phyloP scores from a whole-genome alignment of 2,113 vertebrate species.

The Plestiodon gilberti region DNA sequence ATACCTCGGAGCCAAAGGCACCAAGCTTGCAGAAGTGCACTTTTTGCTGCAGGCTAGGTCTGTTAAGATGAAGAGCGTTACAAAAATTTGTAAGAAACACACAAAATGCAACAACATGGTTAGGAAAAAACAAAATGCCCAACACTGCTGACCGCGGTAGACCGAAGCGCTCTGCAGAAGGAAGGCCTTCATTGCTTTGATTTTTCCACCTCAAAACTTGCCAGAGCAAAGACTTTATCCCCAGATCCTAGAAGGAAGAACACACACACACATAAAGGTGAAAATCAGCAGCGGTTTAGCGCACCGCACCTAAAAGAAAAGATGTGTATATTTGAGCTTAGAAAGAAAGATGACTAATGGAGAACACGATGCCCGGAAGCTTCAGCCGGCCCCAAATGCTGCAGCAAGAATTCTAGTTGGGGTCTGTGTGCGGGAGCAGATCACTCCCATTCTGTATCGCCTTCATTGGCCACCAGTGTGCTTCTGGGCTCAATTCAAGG shows the following conservation, averaged over 20 bases:
- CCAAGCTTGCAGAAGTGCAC: constrained; percentile 43
- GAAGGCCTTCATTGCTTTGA: constrained; percentile 77
- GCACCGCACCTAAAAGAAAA: too few species aligned
- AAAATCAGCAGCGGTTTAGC: too few species aligned
- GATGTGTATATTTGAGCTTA: too few species aligned
- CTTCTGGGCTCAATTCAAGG: too few species aligned
- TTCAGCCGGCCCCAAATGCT: too few species aligned
- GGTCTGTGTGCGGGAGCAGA: too few species aligned
- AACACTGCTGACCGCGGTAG: constrained; percentile 28
- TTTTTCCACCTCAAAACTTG: constrained; percentile 92
- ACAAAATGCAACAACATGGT: constrained; percentile 21
- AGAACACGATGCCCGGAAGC: too few species aligned
- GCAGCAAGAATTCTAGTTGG: too few species aligned
- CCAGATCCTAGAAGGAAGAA: constrained; percentile 85
- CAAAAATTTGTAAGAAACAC: constrained; percentile 50
- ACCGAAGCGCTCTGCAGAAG: constrained; percentile 6
- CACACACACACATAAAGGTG: constrained; percentile 14
- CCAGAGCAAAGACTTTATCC: constrained; percentile 96
- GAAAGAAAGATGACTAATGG: too few species aligned
- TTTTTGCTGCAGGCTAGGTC: constrained; percentile 48
- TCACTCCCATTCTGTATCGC: too few species aligned
- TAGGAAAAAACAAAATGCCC: constrained; percentile 25
- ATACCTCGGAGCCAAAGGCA: constrained; percentile 40
- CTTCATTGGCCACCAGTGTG: too few species aligned
- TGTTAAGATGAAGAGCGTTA: constrained; percentile 43